Percentiles rank a stretch among this genome's conserved stretches.
Evolutionary conservation across 64 coral and sea anemone genomes (phyloP).

Genomic region (Pocillopora verrucosa): DNA sequence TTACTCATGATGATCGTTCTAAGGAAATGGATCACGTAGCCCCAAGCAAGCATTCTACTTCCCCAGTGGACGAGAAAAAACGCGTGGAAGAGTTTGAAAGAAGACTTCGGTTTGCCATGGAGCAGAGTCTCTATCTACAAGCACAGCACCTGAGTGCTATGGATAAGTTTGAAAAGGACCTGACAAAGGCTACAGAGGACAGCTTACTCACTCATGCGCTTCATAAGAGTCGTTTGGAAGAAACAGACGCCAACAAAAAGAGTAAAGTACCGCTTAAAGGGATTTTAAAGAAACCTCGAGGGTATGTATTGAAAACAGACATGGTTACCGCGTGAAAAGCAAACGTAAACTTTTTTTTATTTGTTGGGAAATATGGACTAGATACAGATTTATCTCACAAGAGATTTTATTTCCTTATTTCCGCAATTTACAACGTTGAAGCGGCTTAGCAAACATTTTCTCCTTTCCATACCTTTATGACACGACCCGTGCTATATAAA

Average conservation of each 20-base stretch:
- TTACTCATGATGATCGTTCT: background rate
- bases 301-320: conserved; percentile 25
- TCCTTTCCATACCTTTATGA: too few relatives aligned
- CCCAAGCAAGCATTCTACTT: conserved; percentile 43
- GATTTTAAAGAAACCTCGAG: conserved; percentile 78
- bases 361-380: too few relatives aligned
- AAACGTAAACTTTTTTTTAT: too few relatives aligned
- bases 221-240: conserved; percentile 41
- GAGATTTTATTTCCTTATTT: too few relatives aligned
- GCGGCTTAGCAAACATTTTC: too few relatives aligned
- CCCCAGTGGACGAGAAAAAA: conserved; percentile 70
- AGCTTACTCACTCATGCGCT: conserved; percentile 73
- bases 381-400: too few relatives aligned
- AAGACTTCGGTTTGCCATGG: conserved; percentile 84
- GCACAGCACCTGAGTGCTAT: conserved; percentile 67
- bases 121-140: conserved; percentile 82
- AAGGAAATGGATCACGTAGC: background rate
- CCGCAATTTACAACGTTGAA: too few relatives aligned
- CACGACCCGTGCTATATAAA: too few relatives aligned
- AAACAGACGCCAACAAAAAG: background rate
- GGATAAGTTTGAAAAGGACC: conserved; percentile 73
- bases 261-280: conserved; percentile 73
- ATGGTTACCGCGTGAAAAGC: too few relatives aligned
- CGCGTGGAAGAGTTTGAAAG: conserved; percentile 88
- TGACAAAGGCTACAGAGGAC: conserved; percentile 69